Evolutionary conservation across 2,888 invertebrate genomes (phyloP), one percentile per base, ranked within the genome.

Genomic region (Ormia ochracea): DNA sequence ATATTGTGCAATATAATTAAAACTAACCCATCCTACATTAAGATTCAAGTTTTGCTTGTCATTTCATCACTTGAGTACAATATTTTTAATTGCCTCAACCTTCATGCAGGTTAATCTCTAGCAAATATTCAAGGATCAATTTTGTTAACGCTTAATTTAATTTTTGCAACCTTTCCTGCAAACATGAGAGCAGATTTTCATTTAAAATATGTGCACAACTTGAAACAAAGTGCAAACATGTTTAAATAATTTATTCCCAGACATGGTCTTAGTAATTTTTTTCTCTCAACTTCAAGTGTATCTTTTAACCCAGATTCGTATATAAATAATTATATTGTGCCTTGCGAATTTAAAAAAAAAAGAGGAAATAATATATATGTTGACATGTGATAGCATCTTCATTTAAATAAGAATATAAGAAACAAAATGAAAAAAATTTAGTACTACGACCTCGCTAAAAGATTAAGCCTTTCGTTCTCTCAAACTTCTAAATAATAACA

Each of bases 321-420:
- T 21, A n/a, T 7, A 38, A 73, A 41, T 28, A 9, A 7, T 28
- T 48, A 36, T 23, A 23, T 31, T 4, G 17, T 21, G 3, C 17
- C n/a, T 41, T 54, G 7, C 14, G 61, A 33, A 33, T 10, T 38
- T 33, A n/a, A 6, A 43, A 28, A 10, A 36, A 2, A 36, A 36
- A 33, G 36, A 41, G 7, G 0, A 43, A 12, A 28, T 26, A n/a
- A 43, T n/a, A 19, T 6, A 43, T 23, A 26, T 48, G 80, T 28
- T 80, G 80, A 80, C 76, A 72, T 31, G 43, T 72, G 72, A 80
- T 76, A 68, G 28, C 48, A 80, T 80, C 76, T 80, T 76, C 43
- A 68, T 76, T 80, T 76, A 66, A 79, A 75, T 59, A 56, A 48
- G 54, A n/a, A n/a, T n/a, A 63, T 61, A 76, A 45, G 50, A 61